Conservation (phyloP, 1,140 invertebrate species). For the Coelopa frigida region DNA sequence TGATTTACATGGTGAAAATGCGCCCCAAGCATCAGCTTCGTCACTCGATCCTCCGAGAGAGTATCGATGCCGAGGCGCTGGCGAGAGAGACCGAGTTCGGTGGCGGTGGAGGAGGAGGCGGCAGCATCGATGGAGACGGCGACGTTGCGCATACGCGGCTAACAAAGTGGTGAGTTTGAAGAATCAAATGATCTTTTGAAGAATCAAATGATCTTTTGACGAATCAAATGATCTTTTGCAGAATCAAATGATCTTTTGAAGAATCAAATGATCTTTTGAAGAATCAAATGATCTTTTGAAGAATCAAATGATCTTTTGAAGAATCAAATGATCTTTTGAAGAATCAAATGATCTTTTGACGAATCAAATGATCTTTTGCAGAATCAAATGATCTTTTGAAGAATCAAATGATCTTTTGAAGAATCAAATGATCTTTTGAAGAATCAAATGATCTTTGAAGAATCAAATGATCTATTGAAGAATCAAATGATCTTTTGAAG, state of each 20-base stretch:
- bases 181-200: background rate
- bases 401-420: background rate
- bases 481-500: no score
- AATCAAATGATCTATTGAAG: background rate
- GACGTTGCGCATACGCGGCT: background rate
- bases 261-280: background rate
- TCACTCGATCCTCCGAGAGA: slow-evolving; percentile 41
- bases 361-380: background rate
- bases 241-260: background rate
- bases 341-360: background rate
- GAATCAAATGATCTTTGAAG: background rate
- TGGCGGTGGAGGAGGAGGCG: slow-evolving; percentile 13
- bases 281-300: no score
- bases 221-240: background rate
- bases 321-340: background rate
- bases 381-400: no score
- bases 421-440: background rate
- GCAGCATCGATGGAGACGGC: slow-evolving; percentile 1
- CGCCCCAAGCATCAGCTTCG: slow-evolving; percentile 42
- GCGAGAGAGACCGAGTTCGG: slow-evolving; percentile 36
- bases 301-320: background rate
- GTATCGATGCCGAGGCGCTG: slow-evolving; percentile 36
- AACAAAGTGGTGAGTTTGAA: slow-evolving; percentile 10
- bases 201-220: background rate
- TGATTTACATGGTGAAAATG: slow-evolving; percentile 57